Conservation (phyloP, 2,888 invertebrate genomes). For the Desoria tigrina region DNA sequence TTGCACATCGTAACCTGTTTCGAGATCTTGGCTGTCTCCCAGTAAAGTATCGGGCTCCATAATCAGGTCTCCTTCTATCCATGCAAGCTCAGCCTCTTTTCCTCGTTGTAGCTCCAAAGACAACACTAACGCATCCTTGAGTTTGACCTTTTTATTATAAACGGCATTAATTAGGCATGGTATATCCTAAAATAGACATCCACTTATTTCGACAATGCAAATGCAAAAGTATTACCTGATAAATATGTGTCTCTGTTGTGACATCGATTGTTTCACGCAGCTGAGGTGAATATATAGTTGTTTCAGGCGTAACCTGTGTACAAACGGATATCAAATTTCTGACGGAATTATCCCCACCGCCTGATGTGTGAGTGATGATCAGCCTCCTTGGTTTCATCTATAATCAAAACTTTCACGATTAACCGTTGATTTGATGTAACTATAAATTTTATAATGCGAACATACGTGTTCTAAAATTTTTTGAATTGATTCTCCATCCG, state of each 20-base stretch:
- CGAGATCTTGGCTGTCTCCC: constrained; percentile 56
- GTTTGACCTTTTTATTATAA: constrained; percentile 84
- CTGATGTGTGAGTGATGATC: constrained; percentile 73
- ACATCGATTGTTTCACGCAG: constrained; percentile 87
- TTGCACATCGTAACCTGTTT: constrained; percentile 42
- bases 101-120: constrained; percentile 80
- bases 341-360: constrained; percentile 72
- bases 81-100: constrained; percentile 90
- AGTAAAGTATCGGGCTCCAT: constrained; percentile 61
- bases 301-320: constrained; percentile 65
- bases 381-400: constrained; percentile 75
- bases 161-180: too few species aligned
- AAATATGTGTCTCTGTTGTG: constrained; percentile 96
- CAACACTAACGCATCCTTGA: constrained; percentile 88
- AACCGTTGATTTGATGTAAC: too few species aligned
- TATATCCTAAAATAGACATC: too few species aligned
- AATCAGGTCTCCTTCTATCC: constrained; percentile 80
- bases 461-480: constrained; percentile 71
- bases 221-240: constrained; percentile 71
- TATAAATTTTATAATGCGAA: constrained; percentile 34
- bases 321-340: constrained; percentile 70
- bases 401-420: constrained; percentile 42
- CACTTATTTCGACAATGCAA: too few species aligned
- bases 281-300: constrained; percentile 77
- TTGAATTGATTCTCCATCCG: constrained; percentile 65